phyloP scores from a whole-genome alignment of 1,140 invertebrate species.

The Cotesia glomerata region DNA sequence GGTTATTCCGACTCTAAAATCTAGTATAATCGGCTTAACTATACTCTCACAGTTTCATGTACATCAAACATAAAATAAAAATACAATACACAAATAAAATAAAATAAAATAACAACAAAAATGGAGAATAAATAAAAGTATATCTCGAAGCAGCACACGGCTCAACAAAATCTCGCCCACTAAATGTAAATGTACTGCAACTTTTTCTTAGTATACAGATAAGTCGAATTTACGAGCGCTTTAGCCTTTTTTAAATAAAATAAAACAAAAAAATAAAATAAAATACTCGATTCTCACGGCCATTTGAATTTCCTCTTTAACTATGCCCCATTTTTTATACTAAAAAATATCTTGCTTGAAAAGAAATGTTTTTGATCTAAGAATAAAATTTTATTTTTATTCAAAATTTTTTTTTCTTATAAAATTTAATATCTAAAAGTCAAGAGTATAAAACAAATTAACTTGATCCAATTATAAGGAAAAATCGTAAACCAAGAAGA shows the following conservation, averaged over 20 bases:
- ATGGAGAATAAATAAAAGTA: slow-evolving; percentile 46
- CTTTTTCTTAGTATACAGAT: slow-evolving; percentile 32
- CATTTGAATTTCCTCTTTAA: not conserved
- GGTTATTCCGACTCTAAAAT: slow-evolving; percentile 44
- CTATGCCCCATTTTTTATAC: not conserved
- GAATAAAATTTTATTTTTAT: too few relatives aligned
- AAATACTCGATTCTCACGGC: not conserved
- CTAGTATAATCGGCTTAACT: slow-evolving; percentile 56
- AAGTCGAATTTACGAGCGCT: slow-evolving; percentile 58
- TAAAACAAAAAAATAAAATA: not conserved
- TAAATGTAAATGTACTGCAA: slow-evolving; percentile 15
- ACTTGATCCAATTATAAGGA: too few relatives aligned
- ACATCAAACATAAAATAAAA: slow-evolving; percentile 46
- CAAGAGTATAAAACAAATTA: too few relatives aligned
- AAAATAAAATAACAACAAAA: not conserved
- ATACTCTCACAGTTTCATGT: slow-evolving; percentile 13
- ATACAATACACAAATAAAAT: slow-evolving; percentile 24
- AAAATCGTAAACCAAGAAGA: too few relatives aligned
- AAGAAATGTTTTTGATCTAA: too few relatives aligned
- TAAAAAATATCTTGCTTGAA: too few relatives aligned
- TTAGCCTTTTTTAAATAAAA: slow-evolving; percentile 23
- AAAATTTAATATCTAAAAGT: too few relatives aligned
- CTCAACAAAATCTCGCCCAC: slow-evolving; percentile 2
- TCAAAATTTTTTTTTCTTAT: too few relatives aligned
- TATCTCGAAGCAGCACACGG: too few relatives aligned